A percentile compares a stretch with the other conserved stretches of the same genome.
These are phyloP conservation scores for Phataginus tetradactyla DNA, from an alignment of 2,797 vertebrate genomes.

Conservation along the genomic window DNA sequence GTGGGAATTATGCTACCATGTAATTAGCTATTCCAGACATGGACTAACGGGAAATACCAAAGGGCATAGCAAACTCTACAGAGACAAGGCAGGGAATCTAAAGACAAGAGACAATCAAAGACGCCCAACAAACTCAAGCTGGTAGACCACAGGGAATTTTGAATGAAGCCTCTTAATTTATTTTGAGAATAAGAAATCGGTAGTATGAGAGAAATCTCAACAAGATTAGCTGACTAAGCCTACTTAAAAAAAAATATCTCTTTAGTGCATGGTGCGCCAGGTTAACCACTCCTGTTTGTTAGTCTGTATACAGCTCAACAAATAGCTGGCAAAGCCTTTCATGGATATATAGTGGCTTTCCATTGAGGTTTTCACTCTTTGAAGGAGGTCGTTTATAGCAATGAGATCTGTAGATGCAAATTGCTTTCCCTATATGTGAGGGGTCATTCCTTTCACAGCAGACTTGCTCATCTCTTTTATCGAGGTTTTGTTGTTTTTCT, in stretches of 20 bases:
- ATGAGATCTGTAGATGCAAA: constrained; percentile 78
- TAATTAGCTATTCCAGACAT: constrained; percentile 81
- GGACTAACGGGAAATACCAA: constrained; percentile 77
- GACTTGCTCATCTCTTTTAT: constrained; percentile 77
- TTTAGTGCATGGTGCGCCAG: constrained; percentile 73
- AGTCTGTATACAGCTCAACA: constrained; percentile 75
- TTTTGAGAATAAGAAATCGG: constrained; percentile 83
- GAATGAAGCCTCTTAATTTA: constrained; percentile 83
- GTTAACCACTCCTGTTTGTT: constrained; percentile 80
- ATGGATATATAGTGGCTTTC: constrained; percentile 74
- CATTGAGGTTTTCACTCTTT: constrained; percentile 78
- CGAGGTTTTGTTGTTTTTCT: constrained; percentile 76
- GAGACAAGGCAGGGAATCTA: constrained; percentile 76
- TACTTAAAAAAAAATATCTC: constrained; percentile 78
- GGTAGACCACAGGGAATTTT: constrained; percentile 80
- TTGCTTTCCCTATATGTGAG: constrained; percentile 70
- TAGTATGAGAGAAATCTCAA: constrained; percentile 81
- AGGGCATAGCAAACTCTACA: constrained; percentile 77
- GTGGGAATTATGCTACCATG: constrained; percentile 68
- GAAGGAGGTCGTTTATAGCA: constrained; percentile 73
- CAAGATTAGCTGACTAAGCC: constrained; percentile 83
- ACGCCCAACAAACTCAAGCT: constrained; percentile 80
- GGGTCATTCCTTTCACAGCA: constrained; percentile 73
- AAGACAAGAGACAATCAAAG: constrained; percentile 82
- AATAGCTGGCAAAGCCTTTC: constrained; percentile 73